phyloP scores from a whole-genome alignment of 2,888 invertebrate genomes.

The Rhimphoctona megacephalus region DNA sequence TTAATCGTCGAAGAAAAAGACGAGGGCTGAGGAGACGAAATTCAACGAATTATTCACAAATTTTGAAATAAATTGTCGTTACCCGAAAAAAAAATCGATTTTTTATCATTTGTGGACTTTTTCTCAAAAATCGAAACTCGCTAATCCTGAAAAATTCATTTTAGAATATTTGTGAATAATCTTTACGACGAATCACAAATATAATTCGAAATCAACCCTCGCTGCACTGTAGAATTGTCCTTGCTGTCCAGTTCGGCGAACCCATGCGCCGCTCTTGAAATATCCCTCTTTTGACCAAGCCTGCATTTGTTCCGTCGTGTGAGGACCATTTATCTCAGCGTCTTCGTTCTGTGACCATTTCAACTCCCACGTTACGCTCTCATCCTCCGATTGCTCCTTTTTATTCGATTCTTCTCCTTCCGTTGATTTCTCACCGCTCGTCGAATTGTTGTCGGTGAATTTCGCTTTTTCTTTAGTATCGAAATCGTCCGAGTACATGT shows the following conservation, averaged over 20 bases:
- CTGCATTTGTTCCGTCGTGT: conserved; percentile 94
- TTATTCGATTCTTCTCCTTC: conserved; percentile 70
- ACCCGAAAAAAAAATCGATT: conserved; percentile 15
- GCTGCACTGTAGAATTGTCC: conserved; percentile 94
- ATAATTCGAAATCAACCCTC: conserved; percentile 97
- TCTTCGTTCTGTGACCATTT: conserved; percentile 93
- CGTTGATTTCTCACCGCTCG: conserved; percentile 62
- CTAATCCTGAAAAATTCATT: background rate
- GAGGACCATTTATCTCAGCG: conserved; percentile 93
- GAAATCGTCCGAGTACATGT: conserved; percentile 98
- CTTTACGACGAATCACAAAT: conserved; percentile 86
- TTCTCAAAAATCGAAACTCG: background rate
- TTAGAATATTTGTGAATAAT: background rate
- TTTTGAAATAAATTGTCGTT: conserved; percentile 9
- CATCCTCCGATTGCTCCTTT: conserved; percentile 78
- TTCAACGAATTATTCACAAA: conserved; percentile 22
- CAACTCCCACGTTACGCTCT: conserved; percentile 93
- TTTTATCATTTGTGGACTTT: conserved; percentile 7
- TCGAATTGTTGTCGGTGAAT: conserved; percentile 77
- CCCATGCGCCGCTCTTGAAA: conserved; percentile 94
- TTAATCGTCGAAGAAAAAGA: conserved; percentile 26
- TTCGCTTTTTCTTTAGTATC: conserved; percentile 90
- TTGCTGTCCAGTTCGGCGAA: conserved; percentile 91
- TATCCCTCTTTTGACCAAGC: conserved; percentile 94
- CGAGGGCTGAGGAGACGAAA: background rate